Evolutionary conservation across 2,888 invertebrate species (phyloP).

Genomic region (Cepaea hortensis): DNA sequence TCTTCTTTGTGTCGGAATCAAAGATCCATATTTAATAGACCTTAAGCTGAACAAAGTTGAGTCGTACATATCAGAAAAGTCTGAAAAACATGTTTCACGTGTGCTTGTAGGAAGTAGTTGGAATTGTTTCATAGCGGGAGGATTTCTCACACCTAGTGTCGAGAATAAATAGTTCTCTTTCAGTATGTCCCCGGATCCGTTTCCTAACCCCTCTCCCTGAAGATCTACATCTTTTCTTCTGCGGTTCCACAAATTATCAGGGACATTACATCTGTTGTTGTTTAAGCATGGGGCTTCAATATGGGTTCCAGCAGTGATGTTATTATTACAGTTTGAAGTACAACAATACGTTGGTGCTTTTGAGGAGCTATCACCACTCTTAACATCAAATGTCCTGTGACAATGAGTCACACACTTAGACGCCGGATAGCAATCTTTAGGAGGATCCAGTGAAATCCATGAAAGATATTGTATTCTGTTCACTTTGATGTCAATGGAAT

Average conservation of each 20-base stretch:
- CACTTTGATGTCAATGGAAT: background rate
- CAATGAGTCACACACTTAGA: no score
- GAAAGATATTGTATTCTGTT: no score
- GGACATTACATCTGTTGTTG: no score
- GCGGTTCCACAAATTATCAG: background rate
- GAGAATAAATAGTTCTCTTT: background rate
- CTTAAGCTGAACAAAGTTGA: slow-evolving; percentile 1
- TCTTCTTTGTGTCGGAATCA: no score
- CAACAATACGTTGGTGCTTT: no score
- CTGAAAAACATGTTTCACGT: background rate
- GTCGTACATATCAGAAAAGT: background rate
- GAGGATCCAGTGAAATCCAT: background rate
- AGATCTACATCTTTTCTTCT: background rate
- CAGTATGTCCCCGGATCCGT: background rate
- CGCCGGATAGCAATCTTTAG: background rate
- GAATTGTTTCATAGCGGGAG: background rate
- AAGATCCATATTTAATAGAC: background rate
- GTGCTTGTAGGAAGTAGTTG: no score
- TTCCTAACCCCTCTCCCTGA: background rate
- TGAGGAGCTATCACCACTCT: no score
- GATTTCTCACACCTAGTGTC: slow-evolving; percentile 1
- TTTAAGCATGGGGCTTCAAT: no score
- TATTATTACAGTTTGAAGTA: no score
- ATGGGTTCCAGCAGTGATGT: no score
- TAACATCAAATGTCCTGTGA: no score